Base-by-base conservation (phyloP, 2,113 vertebrate genomes). In the Merops nubicus region DNA sequence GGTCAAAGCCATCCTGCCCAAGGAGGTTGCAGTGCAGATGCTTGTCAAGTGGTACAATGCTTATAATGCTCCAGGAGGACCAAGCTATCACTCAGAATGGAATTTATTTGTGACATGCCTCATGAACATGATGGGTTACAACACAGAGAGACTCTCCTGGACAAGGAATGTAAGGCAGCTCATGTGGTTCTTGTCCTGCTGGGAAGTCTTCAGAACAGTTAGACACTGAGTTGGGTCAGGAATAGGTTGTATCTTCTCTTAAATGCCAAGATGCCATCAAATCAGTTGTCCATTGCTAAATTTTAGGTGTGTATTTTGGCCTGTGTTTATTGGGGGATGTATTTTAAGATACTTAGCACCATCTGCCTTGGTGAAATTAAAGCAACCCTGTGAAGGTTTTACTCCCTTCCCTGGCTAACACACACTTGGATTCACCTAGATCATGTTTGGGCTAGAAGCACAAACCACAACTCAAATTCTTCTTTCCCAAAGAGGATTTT, bases 121-220 rank as follows among this genome's bases (percentile, higher is more conserved):
- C 53, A 98, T 99, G 99, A 99, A 99, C 20, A 98, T 99, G 97
- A 99, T 99, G 99, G 99, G 99, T 73, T 99, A 99, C 98, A 99
- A 99, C 97, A 99, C 99, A 0, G 99, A 99, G 67, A 98, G 99
- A 20, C 98, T 99, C 63, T 94, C 96, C 5, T 99, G 99, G 99
- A 99, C 98, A 9, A 98, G 98, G 47, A 99, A 99, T 12, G 99
- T 99, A 96, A 99, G 99, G 96, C 51, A 40, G 34, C 26, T 8
- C 38, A 2, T 2, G 11, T 9, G 53, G 63, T 42, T 57, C 45
- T 74, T 72, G n/a, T n/a, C n/a, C n/a, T 76, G 25, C 17, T 74
- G 45, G 5, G 34, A 29, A 26, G 31, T 63, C 14, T 47, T 77
- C 25, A 76, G 5, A 43, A n/a, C 42, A 23, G 7, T 5, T 80